Percentiles rank a stretch among this genome's conserved stretches.
Evolutionary conservation across 2,113 vertebrate genomes (phyloP).

Genomic region (Numenius arquata): DNA sequence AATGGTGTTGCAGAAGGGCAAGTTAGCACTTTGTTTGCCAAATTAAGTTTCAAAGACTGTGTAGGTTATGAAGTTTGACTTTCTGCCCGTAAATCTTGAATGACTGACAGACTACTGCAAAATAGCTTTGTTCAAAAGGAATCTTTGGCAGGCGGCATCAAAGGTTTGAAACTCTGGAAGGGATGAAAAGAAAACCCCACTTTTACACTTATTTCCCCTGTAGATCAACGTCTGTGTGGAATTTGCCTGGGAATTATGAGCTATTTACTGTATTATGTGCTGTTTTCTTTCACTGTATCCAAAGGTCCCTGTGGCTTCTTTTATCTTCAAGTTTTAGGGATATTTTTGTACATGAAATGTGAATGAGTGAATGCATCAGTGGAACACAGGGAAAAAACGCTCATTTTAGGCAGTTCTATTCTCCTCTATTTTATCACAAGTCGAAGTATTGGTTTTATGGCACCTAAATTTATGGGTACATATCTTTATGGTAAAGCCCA

Average conservation of each 20-base stretch:
- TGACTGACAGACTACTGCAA: constrained; percentile 64
- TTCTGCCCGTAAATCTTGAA: constrained; percentile 57
- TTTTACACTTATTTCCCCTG: constrained; percentile 59
- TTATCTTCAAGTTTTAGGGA: constrained; percentile 27
- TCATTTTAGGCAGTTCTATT: constrained; percentile 26
- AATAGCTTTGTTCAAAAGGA: constrained; percentile 65
- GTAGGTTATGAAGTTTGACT: constrained; percentile 66
- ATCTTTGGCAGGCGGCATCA: constrained; percentile 62
- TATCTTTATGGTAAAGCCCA: constrained; percentile 53
- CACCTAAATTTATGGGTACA: constrained; percentile 43
- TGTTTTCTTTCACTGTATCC: constrained; percentile 20
- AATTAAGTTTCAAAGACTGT: constrained; percentile 74
- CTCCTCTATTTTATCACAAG: constrained; percentile 21
- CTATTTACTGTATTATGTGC: constrained; percentile 30
- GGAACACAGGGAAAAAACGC: background rate
- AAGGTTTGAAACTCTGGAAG: constrained; percentile 53
- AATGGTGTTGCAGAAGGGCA: constrained; percentile 53
- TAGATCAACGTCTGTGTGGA: constrained; percentile 45
- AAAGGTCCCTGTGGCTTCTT: constrained; percentile 4
- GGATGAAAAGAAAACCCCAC: constrained; percentile 64
- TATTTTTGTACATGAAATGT: constrained; percentile 46
- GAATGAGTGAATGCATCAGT: constrained; percentile 10
- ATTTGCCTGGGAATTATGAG: constrained; percentile 47
- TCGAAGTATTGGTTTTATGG: constrained; percentile 13
- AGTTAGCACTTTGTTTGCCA: constrained; percentile 70